Conservation (phyloP, 2,888 invertebrate species). For the Parnassius glacialis region DNA sequence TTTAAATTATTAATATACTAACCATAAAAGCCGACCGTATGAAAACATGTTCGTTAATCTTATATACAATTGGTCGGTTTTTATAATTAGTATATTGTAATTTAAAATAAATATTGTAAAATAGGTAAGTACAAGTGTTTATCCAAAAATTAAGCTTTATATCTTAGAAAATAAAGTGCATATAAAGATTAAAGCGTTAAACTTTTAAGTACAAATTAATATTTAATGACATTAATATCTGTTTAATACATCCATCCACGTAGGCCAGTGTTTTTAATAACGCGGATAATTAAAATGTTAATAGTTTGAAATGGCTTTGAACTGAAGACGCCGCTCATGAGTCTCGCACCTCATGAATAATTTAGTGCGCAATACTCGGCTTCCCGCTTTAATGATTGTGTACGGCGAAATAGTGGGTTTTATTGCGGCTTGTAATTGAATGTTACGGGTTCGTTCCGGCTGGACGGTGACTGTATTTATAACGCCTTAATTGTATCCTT, state of each 20-base stretch:
- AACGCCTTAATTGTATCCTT: slow-evolving; percentile 18
- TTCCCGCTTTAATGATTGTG: slow-evolving; percentile 37
- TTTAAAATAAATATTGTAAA: too few relatives aligned
- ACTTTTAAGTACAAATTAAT: not conserved
- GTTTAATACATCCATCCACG: not conserved
- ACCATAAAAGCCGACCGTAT: too few relatives aligned
- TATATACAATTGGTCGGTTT: too few relatives aligned
- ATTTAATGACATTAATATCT: not conserved
- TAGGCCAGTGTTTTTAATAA: slow-evolving; percentile 29
- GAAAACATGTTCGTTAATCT: too few relatives aligned
- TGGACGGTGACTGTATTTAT: slow-evolving; percentile 9
- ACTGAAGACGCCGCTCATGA: slow-evolving; percentile 31
- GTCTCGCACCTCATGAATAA: slow-evolving; percentile 40
- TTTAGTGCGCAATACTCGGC: slow-evolving; percentile 33
- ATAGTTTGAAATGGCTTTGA: slow-evolving; percentile 41
- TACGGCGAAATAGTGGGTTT: slow-evolving; percentile 32
- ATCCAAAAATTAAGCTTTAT: too few relatives aligned
- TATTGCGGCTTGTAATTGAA: slow-evolving; percentile 37
- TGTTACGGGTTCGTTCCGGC: slow-evolving; percentile 29
- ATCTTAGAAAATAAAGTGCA: too few relatives aligned
- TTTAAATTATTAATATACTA: too few relatives aligned
- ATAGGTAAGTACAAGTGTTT: too few relatives aligned
- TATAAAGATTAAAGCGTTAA: too few relatives aligned
- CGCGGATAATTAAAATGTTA: slow-evolving; percentile 46
- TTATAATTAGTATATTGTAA: too few relatives aligned